Base-by-base conservation (phyloP, 2,888 invertebrate species). In the Tromatobia lineatoria region DNA sequence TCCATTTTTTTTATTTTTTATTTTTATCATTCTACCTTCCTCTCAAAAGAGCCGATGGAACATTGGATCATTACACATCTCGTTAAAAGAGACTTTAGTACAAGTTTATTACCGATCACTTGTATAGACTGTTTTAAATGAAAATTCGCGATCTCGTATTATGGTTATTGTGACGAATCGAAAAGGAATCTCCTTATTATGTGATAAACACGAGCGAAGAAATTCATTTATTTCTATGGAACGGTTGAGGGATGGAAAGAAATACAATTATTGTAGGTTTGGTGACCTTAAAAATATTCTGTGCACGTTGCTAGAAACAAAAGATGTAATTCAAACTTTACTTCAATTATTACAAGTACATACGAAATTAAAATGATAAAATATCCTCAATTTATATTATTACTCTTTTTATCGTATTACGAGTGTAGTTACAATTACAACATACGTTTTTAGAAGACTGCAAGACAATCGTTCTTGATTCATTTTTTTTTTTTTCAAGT, bases 11-110 rank as follows among this genome's bases (percentile, higher is more conserved):
- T 78, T 45, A 57, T 80, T 67, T n/a, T 18, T 47, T 50, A 18
- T n/a, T 54, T 38, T 66, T 80, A 78, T 70, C 47, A 25, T 78
- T 61, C 10, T 59, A 20, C 34, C 64, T 64, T 70, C 50, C 23
- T 70, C 52, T 59, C 61, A 3, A 38, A 74, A 69, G 42, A 52
- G 70, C 75, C 69, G 52, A 59, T 42, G 50, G 29, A 69, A 38
- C 61, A 52, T 69, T 80, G 61, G 29, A 29, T 47, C 45, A 64
- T 80, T 64, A 45, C 29, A 34, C 38, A 70, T 38, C 52, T 69
- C 69, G 52, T 75, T 70, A 64, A 61, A 11, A 69, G 25, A 47
- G 20, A 29, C 47, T 71, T 71, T 18, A 59, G 13, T 15, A 15
- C 67, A 15, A 67, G 13, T 25, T 67, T 47, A n/a, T 42, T 23